Percentiles rank a stretch among this genome's conserved stretches.
phyloP scores from a whole-genome alignment of 2,888 invertebrate species.

The Cotesia congregata region DNA sequence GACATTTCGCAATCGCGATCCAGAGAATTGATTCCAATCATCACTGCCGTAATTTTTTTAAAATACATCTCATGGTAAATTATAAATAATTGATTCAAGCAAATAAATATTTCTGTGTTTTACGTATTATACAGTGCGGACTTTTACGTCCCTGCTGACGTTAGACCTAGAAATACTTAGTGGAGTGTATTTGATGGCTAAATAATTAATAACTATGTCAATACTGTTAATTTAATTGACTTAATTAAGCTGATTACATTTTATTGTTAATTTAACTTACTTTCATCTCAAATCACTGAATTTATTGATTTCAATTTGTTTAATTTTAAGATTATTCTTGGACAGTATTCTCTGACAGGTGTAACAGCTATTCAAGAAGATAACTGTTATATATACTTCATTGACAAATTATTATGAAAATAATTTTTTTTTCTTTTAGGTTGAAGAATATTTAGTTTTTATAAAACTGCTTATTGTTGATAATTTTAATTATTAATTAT shows the following conservation, averaged over 20 bases:
- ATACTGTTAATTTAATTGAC: not conserved
- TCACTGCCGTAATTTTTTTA: not conserved
- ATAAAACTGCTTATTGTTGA: no score
- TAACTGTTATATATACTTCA: no score
- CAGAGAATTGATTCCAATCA: not conserved
- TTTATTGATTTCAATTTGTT: no score
- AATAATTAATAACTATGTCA: not conserved
- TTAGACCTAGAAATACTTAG: not conserved
- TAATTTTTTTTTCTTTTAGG: no score
- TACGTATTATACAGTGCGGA: not conserved
- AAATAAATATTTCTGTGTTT: not conserved
- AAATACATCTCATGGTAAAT: not conserved
- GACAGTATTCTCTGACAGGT: no score
- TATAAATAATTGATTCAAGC: not conserved
- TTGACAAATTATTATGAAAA: no score
- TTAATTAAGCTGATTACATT: not conserved
- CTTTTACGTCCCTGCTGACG: not conserved
- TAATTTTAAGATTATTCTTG: no score
- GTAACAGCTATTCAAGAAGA: no score
- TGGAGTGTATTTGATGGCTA: not conserved
- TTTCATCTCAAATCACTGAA: no score
- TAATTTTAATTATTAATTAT: no score
- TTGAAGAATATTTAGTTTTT: no score
- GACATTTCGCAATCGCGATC: not conserved
- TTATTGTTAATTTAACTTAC: not conserved